Base-by-base conservation (phyloP, 2,797 vertebrate species). In the Periparus ater region DNA sequence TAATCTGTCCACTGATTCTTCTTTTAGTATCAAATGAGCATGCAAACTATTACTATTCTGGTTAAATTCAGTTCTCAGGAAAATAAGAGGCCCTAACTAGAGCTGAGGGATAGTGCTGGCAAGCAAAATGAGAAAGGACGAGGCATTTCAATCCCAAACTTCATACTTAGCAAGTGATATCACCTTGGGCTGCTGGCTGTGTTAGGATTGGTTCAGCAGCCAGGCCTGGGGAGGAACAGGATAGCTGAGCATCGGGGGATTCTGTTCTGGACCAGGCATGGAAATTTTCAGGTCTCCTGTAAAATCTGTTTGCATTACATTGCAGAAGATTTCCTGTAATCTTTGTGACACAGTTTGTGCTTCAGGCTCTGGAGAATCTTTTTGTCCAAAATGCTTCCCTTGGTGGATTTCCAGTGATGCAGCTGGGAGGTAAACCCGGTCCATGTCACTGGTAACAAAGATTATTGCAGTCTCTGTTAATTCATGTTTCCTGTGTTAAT, bases 11-110 rank as follows among this genome's bases (percentile, higher is more conserved):
- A 55, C 42, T 2, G 5, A 48, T 89, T 90, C 55, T 90, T 93
- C 88, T 84, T 66, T 85, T 65, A 79, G 36, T 48, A 71, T 86
- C 76, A 93, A 77, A 93, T 65, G 83, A 96, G 63, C 77, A 77
- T 87, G 86, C 38, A 87, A 93, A 85, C 13, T 76, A 54, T 83
- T 89, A 53, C 77, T 79, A n/a, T 85, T 95, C 88, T 7, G 7
- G 62, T 91, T 81, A 88, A 81, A 93, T 93, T 92, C 92, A 77
- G 89, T 96, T 96, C 95, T 96, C 95, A 97, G 91, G 92, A 75
- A 95, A 90, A 63, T 76, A 76, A 79, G 89, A 94, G 91, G 92
- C 95, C 85, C 91, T 89, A 83, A 47, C 48, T 84, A 40, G 79
- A 88, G 79, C 77, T 76, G 45, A 62, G 94, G 92, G 95, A 94